A percentile compares a stretch with the other conserved stretches of the same genome.
phyloP scores from a whole-genome alignment of 2,113 vertebrate genomes.

The Lepus americanus region DNA sequence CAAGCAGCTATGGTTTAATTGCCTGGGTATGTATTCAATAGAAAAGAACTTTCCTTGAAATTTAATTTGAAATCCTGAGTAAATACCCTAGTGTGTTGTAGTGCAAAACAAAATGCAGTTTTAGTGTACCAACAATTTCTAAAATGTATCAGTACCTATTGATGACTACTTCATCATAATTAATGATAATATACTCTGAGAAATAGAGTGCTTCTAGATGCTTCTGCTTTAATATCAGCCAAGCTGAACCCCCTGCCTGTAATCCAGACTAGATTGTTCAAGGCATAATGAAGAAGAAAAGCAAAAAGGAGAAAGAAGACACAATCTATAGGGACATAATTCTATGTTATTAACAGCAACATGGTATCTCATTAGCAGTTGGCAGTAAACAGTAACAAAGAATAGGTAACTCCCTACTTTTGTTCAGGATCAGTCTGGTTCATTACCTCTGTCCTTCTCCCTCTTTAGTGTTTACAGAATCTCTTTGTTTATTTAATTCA shows the following conservation, averaged over 20 bases:
- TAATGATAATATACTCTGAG: neutral
- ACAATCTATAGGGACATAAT: neutral
- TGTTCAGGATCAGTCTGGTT: neutral
- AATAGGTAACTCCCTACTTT: neutral
- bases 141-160: neutral
- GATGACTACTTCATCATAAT: neutral
- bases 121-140: neutral
- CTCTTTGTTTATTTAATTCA: neutral
- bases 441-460: neutral
- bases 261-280: neutral
- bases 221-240: neutral
- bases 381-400: neutral
- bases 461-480: neutral
- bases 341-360: neutral
- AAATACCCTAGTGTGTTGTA: neutral
- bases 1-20: neutral
- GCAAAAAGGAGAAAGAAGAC: neutral
- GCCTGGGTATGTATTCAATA: neutral
- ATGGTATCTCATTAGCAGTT: neutral
- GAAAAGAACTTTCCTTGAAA: neutral
- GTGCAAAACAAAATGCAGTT: neutral
- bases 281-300: neutral
- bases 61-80: neutral
- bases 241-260: neutral
- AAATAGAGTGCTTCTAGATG: neutral